Percentiles rank a stretch among this genome's conserved stretches.
Conservation (phyloP, 1,140 invertebrate genomes). For the Dryas iulia region DNA sequence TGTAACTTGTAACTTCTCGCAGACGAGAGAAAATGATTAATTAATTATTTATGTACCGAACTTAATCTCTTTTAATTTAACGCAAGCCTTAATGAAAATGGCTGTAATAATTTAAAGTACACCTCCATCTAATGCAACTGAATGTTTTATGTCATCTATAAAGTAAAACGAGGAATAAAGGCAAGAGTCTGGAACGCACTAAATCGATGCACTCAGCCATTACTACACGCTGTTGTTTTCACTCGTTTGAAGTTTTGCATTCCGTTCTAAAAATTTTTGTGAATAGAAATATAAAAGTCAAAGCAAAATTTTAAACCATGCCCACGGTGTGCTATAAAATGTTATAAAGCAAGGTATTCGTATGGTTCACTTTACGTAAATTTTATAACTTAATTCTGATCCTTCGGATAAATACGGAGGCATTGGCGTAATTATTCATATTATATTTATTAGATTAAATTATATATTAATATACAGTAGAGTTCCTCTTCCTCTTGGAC, state of each 20-base stretch:
- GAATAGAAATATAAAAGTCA: conserved; percentile 16
- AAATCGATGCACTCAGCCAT: conserved; percentile 17
- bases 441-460: background rate
- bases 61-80: background rate
- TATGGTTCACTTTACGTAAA: background rate
- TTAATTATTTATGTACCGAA: background rate
- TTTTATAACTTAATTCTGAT: background rate
- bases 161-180: background rate
- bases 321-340: background rate
- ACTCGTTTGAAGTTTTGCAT: conserved; percentile 19
- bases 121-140: background rate
- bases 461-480: no score
- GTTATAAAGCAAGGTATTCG: background rate
- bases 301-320: conserved; percentile 11
- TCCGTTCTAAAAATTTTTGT: conserved; percentile 7
- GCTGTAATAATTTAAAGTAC: background rate
- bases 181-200: background rate
- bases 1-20: background rate
- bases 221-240: conserved; percentile 16
- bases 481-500: no score
- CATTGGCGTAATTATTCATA: background rate
- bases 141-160: background rate
- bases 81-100: background rate
- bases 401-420: background rate
- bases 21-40: background rate